These are phyloP conservation scores for Chelon auratus DNA, from an alignment of 2,797 vertebrate genomes.

Conservation along the genomic window DNA sequence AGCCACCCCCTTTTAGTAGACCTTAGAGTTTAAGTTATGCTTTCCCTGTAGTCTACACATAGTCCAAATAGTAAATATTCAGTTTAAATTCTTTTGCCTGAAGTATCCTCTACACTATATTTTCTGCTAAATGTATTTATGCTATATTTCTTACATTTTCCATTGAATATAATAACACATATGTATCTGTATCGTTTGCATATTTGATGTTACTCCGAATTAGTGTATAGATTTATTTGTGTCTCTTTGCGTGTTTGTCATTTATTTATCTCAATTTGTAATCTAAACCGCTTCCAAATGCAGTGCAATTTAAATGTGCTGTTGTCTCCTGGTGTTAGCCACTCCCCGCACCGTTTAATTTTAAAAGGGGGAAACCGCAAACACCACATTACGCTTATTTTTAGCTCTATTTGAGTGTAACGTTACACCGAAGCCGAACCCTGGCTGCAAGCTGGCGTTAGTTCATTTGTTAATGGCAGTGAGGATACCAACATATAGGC, in stretches of 20 bases:
- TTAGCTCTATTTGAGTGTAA: conserved; percentile 56
- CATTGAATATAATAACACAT: too few species aligned
- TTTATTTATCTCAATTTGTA: not conserved
- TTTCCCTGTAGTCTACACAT: not conserved
- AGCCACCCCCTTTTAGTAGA: not conserved
- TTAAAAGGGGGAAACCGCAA: conserved; percentile 56
- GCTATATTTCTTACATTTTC: not conserved
- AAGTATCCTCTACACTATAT: not conserved
- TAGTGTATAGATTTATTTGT: not conserved
- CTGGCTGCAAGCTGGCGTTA: conserved; percentile 33
- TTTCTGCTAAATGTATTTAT: not conserved
- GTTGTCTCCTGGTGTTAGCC: not conserved
- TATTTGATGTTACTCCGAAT: not conserved
- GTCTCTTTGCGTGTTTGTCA: not conserved
- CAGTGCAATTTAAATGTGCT: not conserved
- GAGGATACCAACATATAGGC: conserved; percentile 47
- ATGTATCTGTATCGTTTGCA: not conserved
- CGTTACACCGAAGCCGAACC: conserved; percentile 39
- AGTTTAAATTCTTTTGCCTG: not conserved
- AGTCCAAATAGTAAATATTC: not conserved
- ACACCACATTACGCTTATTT: conserved; percentile 30
- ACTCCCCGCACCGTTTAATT: conserved; percentile 20
- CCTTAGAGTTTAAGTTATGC: not conserved
- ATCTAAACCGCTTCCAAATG: not conserved
- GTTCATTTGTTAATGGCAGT: conserved; percentile 62